Conservation (phyloP, 2,113 vertebrate species). For the Glareola pratincola region DNA sequence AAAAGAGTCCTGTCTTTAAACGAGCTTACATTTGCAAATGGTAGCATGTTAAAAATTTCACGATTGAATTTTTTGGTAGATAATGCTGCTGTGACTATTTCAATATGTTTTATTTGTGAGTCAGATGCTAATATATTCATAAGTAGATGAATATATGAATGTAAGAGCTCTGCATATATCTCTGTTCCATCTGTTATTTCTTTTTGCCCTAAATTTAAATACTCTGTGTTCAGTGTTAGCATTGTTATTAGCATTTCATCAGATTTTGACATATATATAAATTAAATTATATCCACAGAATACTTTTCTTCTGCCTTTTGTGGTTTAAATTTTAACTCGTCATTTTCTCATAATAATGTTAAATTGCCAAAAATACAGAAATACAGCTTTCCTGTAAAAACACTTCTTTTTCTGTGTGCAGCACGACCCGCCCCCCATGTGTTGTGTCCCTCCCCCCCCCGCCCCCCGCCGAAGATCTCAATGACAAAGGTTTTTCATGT, state of each 20-base stretch:
- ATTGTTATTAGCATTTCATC: constrained; percentile 57
- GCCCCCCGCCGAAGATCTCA: neutral
- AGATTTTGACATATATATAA: neutral
- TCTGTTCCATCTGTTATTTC: constrained; percentile 50
- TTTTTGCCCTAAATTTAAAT: constrained; percentile 40
- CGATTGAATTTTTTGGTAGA: neutral
- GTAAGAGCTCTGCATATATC: neutral
- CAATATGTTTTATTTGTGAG: constrained; percentile 18
- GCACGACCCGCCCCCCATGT: too few species aligned
- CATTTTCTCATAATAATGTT: neutral
- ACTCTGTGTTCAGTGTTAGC: neutral
- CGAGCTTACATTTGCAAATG: neutral
- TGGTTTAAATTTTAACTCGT: neutral
- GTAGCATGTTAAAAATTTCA: neutral
- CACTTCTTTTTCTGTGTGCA: neutral
- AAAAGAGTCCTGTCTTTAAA: neutral
- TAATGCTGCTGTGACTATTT: neutral
- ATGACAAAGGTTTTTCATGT: neutral
- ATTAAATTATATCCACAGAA: neutral
- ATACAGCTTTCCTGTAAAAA: neutral
- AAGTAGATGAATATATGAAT: constrained; percentile 22
- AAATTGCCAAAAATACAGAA: neutral
- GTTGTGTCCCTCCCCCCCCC: too few species aligned
- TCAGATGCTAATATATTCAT: neutral
- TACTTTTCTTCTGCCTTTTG: neutral